Conservation (phyloP, 2,888 invertebrate species). For the Andrena fulva region DNA sequence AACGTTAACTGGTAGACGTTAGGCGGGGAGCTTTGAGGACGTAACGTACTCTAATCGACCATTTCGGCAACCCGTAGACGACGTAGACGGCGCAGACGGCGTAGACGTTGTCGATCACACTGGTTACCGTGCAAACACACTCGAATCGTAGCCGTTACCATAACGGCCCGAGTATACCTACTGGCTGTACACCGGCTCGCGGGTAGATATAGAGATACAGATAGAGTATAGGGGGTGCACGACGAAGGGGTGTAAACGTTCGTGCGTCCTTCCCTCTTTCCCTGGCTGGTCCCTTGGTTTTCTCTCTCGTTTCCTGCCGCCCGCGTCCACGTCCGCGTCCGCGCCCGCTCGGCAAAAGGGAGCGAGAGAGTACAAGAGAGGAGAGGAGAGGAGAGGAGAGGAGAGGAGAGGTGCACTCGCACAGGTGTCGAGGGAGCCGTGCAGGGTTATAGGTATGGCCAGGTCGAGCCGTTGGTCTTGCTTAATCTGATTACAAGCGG, state of each 20-base stretch:
- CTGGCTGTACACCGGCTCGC: constrained; percentile 44
- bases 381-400: neutral
- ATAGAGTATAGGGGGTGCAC: constrained; percentile 29
- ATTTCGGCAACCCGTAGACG: constrained; percentile 36
- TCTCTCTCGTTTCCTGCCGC: neutral
- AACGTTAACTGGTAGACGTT: neutral
- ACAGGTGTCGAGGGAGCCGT: constrained; percentile 62
- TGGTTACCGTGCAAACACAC: constrained; percentile 51
- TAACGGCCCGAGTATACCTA: constrained; percentile 46
- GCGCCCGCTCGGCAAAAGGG: no score
- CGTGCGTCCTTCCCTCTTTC: constrained; percentile 17
- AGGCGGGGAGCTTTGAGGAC: constrained; percentile 19
- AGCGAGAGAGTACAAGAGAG: no score
- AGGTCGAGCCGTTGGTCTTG: constrained; percentile 75
- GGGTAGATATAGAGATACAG: constrained; percentile 55
- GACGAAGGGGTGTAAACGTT: constrained; percentile 46
- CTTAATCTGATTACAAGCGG: constrained; percentile 78
- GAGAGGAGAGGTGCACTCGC: constrained; percentile 45
- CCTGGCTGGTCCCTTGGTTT: neutral
- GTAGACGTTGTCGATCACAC: constrained; percentile 35
- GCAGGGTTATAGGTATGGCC: constrained; percentile 69
- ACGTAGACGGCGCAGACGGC: constrained; percentile 16
- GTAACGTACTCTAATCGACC: constrained; percentile 9
- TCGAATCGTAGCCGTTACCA: constrained; percentile 55
- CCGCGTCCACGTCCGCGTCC: neutral